A percentile compares a stretch with the other conserved stretches of the same genome.
phyloP scores from a whole-genome alignment of 2,888 invertebrate species.

The Melinaea marsaeus region DNA sequence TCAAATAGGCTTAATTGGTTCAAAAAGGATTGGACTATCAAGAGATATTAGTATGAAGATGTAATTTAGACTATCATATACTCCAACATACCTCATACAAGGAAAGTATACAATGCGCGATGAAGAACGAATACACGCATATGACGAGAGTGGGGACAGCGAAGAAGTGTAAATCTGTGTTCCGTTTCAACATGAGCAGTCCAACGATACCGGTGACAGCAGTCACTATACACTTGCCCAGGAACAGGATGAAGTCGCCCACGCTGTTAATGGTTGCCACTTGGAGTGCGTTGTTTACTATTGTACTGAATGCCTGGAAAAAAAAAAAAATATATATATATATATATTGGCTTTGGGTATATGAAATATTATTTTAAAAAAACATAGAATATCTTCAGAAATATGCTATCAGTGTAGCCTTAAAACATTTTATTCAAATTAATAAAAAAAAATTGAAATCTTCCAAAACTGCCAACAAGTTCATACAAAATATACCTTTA shows the following conservation, averaged over 20 bases:
- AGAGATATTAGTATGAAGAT: no score
- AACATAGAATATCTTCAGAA: no score
- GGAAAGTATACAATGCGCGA: conserved; percentile 94
- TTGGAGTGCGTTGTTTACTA: conserved; percentile 89
- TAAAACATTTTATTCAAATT: no score
- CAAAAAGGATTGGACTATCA: no score
- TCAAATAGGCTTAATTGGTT: no score
- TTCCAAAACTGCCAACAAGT: no score
- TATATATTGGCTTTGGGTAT: background rate
- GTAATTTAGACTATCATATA: no score
- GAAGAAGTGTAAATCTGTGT: conserved; percentile 86
- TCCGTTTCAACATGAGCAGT: conserved; percentile 84
- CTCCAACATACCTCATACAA: conserved; percentile 88
- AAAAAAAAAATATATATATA: no score
- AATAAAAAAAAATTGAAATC: no score
- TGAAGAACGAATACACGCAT: conserved; percentile 92
- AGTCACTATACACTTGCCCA: conserved; percentile 89
- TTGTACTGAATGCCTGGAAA: conserved; percentile 88
- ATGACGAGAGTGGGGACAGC: conserved; percentile 91
- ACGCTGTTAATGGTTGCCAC: conserved; percentile 95
- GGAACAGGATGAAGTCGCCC: conserved; percentile 94
- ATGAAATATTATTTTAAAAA: background rate
- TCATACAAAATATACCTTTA: no score
- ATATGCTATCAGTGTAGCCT: no score
- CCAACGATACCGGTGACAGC: conserved; percentile 89